Conservation (phyloP, 2,797 vertebrate species). For the Mus minutoides region DNA sequence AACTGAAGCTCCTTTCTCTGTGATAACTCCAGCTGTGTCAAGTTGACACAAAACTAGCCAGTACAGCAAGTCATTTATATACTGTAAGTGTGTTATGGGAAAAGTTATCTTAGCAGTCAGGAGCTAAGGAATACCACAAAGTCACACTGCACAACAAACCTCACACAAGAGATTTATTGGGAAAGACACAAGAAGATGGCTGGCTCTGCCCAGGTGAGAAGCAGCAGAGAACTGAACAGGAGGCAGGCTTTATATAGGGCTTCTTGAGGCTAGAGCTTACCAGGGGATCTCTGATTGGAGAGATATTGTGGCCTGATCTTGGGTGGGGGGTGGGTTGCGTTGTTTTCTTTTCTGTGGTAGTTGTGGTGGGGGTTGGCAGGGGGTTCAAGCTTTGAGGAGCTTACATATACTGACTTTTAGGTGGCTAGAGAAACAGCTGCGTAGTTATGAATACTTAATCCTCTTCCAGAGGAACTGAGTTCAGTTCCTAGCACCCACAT, state of each 20-base stretch:
- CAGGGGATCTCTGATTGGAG: background rate
- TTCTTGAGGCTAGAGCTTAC: background rate
- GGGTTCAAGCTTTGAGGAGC: background rate
- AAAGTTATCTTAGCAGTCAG: background rate
- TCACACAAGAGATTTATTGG: background rate
- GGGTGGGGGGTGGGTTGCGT: too few relatives aligned
- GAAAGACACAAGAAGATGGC: background rate
- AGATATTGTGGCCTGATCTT: background rate
- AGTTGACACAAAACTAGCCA: too few relatives aligned
- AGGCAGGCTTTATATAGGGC: background rate
- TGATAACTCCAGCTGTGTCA: too few relatives aligned
- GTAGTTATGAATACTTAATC: background rate
- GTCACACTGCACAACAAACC: background rate
- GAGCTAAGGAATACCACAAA: background rate
- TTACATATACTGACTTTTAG: background rate
- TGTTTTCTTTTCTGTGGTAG: background rate
- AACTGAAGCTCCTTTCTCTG: too few relatives aligned
- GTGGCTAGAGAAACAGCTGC: background rate
- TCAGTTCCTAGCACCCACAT: background rate
- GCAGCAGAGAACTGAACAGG: background rate
- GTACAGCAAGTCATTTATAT: background rate
- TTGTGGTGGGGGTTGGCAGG: background rate
- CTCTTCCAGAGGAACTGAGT: background rate
- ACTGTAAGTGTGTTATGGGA: background rate
- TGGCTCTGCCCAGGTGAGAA: background rate